Evolutionary conservation across 2,797 vertebrate genomes (phyloP), one percentile per base, ranked within the genome.

Genomic region (Myotis pilosus): DNA sequence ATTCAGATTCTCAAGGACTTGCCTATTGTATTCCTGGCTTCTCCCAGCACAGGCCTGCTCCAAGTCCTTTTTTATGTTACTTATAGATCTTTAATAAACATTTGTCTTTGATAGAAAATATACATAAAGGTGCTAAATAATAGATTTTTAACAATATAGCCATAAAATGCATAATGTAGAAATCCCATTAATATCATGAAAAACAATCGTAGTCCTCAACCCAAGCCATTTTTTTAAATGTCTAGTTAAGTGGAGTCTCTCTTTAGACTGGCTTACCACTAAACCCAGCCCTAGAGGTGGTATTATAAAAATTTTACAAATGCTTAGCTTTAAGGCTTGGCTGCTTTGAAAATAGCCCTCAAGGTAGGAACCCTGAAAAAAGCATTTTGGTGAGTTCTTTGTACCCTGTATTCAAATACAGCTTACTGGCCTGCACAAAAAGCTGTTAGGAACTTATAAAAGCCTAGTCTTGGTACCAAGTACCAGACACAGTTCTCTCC

Each of bases 301-400:
- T 62, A 81, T 74, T 88, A 88, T 22, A 91, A 66, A 93, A 81
- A 84, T 4, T 79, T 20, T 71, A 71, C 10, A 76, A 81, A 86
- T 86, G n/a, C 36, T 71, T 88, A 47, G 6, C 13, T 81, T 92
- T 86, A 85, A 68, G 36, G 28, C 20, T 89, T 15, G 69, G 55
- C 49, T 80, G 72, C 19, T 72, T 41, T 86, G 51, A 92, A 76
- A 72, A 8, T 25, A 94, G 11, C 30, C 25, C 11, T 82, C 80
- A 86, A 82, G 5, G 20, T 80, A 12, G 30, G 38, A 7, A 88
- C 38, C 28, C 33, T 57, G 44, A 93, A 33, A 53, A 86, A 94
- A 76, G 25, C n/a, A 78, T 72, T 33, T 89, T 62, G 5, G 15
- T 78, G 64, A n/a, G 25, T 87, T 3, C 62, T 53, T 28, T 92